phyloP scores from a whole-genome alignment of 2,797 vertebrate species.

The Lacerta viridis region DNA sequence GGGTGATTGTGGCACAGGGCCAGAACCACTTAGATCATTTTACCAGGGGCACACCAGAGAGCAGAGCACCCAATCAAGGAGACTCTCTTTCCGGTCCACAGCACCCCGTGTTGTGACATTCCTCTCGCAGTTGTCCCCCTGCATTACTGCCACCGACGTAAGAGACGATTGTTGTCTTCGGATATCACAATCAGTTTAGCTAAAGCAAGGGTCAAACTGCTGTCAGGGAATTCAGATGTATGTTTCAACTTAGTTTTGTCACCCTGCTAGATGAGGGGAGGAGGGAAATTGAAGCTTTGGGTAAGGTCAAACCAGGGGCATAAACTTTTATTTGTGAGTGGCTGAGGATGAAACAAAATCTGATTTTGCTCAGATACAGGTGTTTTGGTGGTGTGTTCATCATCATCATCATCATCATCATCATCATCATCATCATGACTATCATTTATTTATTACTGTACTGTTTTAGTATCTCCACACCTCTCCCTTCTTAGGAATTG shows the following conservation, averaged over 20 bases:
- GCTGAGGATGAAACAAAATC: conserved; percentile 57
- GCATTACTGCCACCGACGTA: conserved; percentile 76
- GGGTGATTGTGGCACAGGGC: conserved; percentile 83
- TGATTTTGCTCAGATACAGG: conserved; percentile 49
- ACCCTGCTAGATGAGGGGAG: conserved; percentile 36
- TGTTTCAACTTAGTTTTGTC: conserved; percentile 70
- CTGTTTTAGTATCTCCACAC: background rate
- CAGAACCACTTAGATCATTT: conserved; percentile 91
- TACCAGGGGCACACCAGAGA: conserved; percentile 82
- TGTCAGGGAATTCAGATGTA: conserved; percentile 76
- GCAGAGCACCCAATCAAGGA: conserved; percentile 80
- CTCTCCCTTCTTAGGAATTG: background rate
- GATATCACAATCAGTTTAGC: conserved; percentile 86
- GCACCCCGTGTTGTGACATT: conserved; percentile 85
- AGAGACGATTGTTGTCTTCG: conserved; percentile 82
- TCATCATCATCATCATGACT: background rate
- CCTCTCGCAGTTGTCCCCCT: conserved; percentile 78
- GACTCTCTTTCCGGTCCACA: conserved; percentile 82
- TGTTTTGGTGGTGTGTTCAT: background rate
- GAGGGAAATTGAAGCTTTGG: conserved; percentile 55
- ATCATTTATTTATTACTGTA: background rate
- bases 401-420: too few relatives aligned
- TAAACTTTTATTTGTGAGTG: conserved; percentile 55
- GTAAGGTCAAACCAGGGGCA: conserved; percentile 58
- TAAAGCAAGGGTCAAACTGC: conserved; percentile 82